phyloP scores from a whole-genome alignment of 1,140 invertebrate genomes.

The Caenorhabditis elegans region DNA sequence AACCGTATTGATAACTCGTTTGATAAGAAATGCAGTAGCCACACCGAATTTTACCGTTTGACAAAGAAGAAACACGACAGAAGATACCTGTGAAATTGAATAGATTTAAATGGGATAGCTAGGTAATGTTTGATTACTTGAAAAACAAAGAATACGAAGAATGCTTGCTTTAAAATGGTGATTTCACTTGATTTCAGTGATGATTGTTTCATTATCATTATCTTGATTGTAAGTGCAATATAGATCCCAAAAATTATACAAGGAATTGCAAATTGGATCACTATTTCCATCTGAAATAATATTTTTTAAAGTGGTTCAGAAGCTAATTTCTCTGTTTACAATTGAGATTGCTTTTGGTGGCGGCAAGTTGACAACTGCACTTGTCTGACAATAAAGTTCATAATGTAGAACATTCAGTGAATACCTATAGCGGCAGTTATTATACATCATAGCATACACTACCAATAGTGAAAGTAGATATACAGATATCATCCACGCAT shows the following conservation, averaged over 20 bases:
- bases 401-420: not conserved
- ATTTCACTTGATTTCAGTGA: not conserved
- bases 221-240: not conserved
- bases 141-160: not conserved
- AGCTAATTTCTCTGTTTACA: no score
- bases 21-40: conserved; percentile 1
- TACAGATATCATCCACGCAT: not conserved
- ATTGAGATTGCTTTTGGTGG: not conserved
- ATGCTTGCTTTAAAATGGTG: not conserved
- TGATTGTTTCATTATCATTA: not conserved
- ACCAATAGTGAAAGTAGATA: not conserved
- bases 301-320: no score
- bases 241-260: not conserved
- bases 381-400: not conserved
- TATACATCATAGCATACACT: not conserved
- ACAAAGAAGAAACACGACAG: not conserved
- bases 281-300: conserved; percentile 15
- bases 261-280: not conserved
- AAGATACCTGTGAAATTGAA: not conserved
- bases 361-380: not conserved
- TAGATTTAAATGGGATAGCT: not conserved
- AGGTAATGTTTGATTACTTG: conserved; percentile 6
- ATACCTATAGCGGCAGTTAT: not conserved
- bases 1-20: conserved; percentile 22
- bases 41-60: not conserved